A percentile compares a stretch with the other conserved stretches of the same genome.
phyloP scores from a whole-genome alignment of 2,888 invertebrate genomes.

The Euproctis similis region DNA sequence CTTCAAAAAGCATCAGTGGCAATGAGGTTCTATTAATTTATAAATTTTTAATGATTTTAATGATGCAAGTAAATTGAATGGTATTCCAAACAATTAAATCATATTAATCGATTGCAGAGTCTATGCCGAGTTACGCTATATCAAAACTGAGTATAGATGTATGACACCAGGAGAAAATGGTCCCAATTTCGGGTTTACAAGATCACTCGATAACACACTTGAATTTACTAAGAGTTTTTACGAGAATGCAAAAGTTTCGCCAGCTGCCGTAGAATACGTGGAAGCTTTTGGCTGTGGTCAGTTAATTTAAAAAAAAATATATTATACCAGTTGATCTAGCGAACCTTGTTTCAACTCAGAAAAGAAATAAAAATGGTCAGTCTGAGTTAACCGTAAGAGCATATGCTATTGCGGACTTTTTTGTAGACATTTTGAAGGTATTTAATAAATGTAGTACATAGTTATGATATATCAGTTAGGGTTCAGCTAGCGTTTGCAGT shows the following conservation, averaged over 20 bases:
- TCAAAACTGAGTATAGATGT: slow-evolving; percentile 71
- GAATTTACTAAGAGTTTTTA: slow-evolving; percentile 75
- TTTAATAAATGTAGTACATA: no score
- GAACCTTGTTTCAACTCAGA: no score
- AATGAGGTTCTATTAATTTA: slow-evolving; percentile 39
- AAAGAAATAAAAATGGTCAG: no score
- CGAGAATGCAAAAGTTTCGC: slow-evolving; percentile 77
- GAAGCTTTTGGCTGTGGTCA: slow-evolving; percentile 89
- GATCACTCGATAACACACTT: slow-evolving; percentile 63
- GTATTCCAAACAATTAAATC: background rate
- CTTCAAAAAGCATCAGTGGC: slow-evolving; percentile 81
- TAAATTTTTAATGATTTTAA: background rate
- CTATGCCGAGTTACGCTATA: slow-evolving; percentile 81
- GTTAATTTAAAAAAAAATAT: no score
- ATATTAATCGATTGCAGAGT: slow-evolving; percentile 38
- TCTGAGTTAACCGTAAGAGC: no score
- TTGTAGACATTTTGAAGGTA: no score
- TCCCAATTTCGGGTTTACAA: slow-evolving; percentile 65
- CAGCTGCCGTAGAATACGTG: slow-evolving; percentile 81
- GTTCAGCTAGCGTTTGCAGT: no score
- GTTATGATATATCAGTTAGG: no score
- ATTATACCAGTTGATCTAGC: no score
- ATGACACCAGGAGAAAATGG: slow-evolving; percentile 54
- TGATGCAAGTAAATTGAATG: background rate
- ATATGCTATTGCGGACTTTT: no score